Conservation (phyloP, 2,113 vertebrate genomes). For the Turnix velox region DNA sequence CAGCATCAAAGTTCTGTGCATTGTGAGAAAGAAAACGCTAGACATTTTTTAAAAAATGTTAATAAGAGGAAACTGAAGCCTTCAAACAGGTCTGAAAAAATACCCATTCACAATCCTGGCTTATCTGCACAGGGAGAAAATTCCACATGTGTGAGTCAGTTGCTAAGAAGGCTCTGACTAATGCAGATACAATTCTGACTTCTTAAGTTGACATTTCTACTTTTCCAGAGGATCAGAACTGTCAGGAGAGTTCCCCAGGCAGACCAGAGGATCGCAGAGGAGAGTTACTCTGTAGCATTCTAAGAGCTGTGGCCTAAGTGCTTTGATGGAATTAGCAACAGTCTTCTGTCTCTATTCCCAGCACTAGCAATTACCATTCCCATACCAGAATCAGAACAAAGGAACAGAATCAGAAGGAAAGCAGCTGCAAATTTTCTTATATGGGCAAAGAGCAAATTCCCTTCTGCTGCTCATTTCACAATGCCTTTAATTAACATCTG, state of each 20-base stretch:
- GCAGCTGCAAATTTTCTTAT: neutral
- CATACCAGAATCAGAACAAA: constrained; percentile 31
- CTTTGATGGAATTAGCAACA: constrained; percentile 42
- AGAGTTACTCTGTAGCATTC: neutral
- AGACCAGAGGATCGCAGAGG: neutral
- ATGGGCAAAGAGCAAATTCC: neutral
- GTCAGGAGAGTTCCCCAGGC: constrained; percentile 34
- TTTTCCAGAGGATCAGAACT: constrained; percentile 38
- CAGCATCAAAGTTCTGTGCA: neutral
- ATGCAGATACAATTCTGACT: constrained; percentile 37
- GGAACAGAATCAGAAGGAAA: constrained; percentile 3
- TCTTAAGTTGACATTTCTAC: constrained; percentile 50
- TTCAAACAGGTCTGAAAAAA: neutral
- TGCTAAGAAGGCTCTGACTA: constrained; percentile 46
- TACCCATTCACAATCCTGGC: neutral
- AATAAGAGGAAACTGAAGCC: constrained; percentile 1
- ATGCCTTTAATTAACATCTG: constrained; percentile 24
- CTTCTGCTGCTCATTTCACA: neutral
- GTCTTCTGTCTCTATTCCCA: neutral
- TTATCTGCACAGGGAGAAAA: constrained; percentile 3
- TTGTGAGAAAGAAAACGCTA: neutral
- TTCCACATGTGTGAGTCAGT: neutral
- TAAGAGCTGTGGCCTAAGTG: neutral
- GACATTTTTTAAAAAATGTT: neutral
- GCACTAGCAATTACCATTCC: constrained; percentile 13